Evolutionary conservation across 2,797 vertebrate species (phyloP).

Genomic region (Gastrophryne carolinensis): DNA sequence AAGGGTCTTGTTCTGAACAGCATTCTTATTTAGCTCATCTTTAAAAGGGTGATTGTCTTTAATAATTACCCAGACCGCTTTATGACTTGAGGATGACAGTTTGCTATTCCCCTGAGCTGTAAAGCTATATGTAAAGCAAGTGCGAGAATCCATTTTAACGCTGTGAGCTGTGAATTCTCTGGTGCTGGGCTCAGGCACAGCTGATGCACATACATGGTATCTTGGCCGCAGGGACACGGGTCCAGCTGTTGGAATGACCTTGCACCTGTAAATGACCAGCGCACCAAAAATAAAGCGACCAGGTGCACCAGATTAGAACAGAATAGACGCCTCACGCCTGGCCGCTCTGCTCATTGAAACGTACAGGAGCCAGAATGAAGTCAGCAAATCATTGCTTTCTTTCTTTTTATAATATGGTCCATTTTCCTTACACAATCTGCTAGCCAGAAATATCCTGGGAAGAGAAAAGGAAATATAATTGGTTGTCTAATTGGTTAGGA

Average conservation of each 20-base stretch:
- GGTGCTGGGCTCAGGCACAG: slow-evolving; percentile 55
- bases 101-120: slow-evolving; percentile 27
- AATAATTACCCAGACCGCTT: background rate
- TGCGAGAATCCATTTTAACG: slow-evolving; percentile 52
- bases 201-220: slow-evolving; percentile 56
- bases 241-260: slow-evolving; percentile 63
- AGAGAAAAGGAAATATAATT: background rate
- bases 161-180: slow-evolving; percentile 59
- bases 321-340: slow-evolving; percentile 7
- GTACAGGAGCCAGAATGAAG: background rate
- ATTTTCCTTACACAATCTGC: background rate
- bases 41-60: slow-evolving; percentile 5
- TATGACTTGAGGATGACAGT: background rate
- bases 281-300: slow-evolving; percentile 48
- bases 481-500: slow-evolving; percentile 5
- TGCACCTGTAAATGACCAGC: slow-evolving; percentile 51
- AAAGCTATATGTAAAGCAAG: slow-evolving; percentile 48
- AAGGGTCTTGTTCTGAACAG: too few relatives aligned
- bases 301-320: slow-evolving; percentile 41
- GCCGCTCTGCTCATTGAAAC: background rate
- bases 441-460: background rate
- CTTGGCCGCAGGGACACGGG: slow-evolving; percentile 59
- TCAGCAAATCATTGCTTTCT: background rate
- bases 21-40: background rate
- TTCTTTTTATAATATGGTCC: background rate